Conservation (phyloP, 1,140 invertebrate genomes). For the Danaus melanippus region DNA sequence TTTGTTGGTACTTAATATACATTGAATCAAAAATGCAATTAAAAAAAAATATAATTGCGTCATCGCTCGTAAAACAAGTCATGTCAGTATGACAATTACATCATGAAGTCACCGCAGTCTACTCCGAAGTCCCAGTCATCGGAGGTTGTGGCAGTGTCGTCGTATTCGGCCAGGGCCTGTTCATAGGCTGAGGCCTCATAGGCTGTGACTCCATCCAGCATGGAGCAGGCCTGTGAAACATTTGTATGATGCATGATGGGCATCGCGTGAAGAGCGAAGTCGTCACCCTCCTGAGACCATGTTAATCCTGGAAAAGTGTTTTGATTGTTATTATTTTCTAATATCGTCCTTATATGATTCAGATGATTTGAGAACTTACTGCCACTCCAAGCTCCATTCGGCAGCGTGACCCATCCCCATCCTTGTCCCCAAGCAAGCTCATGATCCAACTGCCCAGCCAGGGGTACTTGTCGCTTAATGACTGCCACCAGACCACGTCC, state of each 20-base stretch:
- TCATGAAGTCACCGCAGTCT: slow-evolving; percentile 76
- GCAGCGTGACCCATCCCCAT: slow-evolving; percentile 76
- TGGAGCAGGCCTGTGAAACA: slow-evolving; percentile 70
- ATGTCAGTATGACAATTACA: slow-evolving; percentile 51
- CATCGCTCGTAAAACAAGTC: no score
- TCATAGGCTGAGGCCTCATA: slow-evolving; percentile 75
- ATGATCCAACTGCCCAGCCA: slow-evolving; percentile 64
- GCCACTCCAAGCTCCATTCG: slow-evolving; percentile 75
- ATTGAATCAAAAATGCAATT: slow-evolving; percentile 2
- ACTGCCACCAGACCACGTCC: slow-evolving; percentile 64
- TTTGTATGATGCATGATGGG: slow-evolving; percentile 75
- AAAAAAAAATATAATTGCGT: not conserved
- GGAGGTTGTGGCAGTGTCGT: slow-evolving; percentile 73
- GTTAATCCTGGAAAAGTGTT: slow-evolving; percentile 63
- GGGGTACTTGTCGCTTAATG: slow-evolving; percentile 67
- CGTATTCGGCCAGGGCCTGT: slow-evolving; percentile 73
- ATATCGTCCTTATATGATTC: no score
- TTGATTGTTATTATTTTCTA: not conserved
- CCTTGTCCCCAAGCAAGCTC: slow-evolving; percentile 72
- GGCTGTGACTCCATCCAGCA: slow-evolving; percentile 72
- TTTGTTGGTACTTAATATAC: no score
- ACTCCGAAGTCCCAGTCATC: slow-evolving; percentile 76
- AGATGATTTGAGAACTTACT: slow-evolving; percentile 43
- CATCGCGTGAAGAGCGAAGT: slow-evolving; percentile 75
- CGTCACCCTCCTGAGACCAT: slow-evolving; percentile 76